These are phyloP conservation scores for Nicator chloris DNA, from an alignment of 2,113 vertebrate genomes.

Conservation along the genomic window DNA sequence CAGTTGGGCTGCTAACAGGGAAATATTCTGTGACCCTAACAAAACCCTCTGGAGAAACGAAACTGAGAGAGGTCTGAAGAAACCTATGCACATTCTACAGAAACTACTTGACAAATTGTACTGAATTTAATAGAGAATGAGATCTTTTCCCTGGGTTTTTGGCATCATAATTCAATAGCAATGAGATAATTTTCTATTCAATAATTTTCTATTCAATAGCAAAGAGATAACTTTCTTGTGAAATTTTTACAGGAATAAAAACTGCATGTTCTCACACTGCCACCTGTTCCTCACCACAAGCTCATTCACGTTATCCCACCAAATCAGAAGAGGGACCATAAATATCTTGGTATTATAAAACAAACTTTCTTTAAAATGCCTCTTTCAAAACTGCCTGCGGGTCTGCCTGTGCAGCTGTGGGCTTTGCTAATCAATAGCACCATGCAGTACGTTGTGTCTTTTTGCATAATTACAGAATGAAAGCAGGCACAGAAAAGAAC, in stretches of 20 bases:
- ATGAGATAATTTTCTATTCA: constrained; percentile 10
- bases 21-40: not conserved
- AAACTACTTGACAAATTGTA: not conserved
- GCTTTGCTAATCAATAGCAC: constrained; percentile 49
- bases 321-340: not conserved
- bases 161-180: not conserved
- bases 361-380: constrained; percentile 25
- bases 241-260: not conserved
- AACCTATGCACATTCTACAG: not conserved
- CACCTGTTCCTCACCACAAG: not conserved
- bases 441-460: not conserved
- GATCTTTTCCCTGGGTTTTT: not conserved
- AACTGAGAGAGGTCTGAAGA: not conserved
- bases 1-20: not conserved
- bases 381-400: constrained; percentile 27
- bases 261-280: not conserved
- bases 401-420: constrained; percentile 22
- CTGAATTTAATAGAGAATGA: not conserved
- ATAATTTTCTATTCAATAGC: not conserved
- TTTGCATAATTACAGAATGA: constrained; percentile 29
- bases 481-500: constrained; percentile 2
- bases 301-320: not conserved
- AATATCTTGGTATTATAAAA: constrained; percentile 33
- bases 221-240: not conserved
- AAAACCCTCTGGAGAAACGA: not conserved